These are phyloP conservation scores for Lithophane socia DNA, from an alignment of 2,888 invertebrate genomes.

Conservation along the genomic window DNA sequence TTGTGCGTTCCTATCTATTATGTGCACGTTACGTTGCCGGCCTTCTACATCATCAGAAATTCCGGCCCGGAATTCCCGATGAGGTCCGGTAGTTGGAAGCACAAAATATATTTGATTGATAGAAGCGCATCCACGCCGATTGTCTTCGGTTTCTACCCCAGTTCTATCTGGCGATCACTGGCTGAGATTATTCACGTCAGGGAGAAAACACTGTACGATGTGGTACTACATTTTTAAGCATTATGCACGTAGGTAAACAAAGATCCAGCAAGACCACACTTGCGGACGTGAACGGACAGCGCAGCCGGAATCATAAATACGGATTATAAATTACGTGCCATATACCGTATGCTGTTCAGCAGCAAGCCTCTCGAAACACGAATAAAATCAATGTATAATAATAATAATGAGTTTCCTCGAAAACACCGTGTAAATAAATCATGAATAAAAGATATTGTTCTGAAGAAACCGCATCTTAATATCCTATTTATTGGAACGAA, in stretches of 20 bases:
- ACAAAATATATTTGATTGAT: constrained; percentile 37
- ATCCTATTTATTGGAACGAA: neutral
- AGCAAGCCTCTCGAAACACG: constrained; percentile 1
- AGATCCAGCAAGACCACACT: constrained; percentile 2
- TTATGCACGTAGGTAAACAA: constrained; percentile 32
- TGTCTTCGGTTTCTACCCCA: neutral
- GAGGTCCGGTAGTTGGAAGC: constrained; percentile 32
- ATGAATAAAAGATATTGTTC: neutral
- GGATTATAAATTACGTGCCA: constrained; percentile 38
- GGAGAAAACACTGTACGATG: neutral
- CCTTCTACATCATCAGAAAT: constrained; percentile 29
- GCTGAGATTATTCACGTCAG: constrained; percentile 20
- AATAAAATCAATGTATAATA: constrained; percentile 9
- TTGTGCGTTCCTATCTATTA: constrained; percentile 30
- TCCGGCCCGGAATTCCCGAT: constrained; percentile 31
- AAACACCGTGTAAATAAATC: neutral
- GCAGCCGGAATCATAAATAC: constrained; percentile 10
- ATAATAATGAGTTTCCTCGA: neutral
- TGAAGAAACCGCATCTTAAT: neutral
- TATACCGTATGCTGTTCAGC: constrained; percentile 27
- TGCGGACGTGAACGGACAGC: constrained; percentile 33
- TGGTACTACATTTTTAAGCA: constrained; percentile 36
- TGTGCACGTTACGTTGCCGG: constrained; percentile 24
- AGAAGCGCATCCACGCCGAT: neutral
- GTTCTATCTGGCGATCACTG: neutral